Conservation (phyloP, 2,113 vertebrate species). For the Hippolais icterina region DNA sequence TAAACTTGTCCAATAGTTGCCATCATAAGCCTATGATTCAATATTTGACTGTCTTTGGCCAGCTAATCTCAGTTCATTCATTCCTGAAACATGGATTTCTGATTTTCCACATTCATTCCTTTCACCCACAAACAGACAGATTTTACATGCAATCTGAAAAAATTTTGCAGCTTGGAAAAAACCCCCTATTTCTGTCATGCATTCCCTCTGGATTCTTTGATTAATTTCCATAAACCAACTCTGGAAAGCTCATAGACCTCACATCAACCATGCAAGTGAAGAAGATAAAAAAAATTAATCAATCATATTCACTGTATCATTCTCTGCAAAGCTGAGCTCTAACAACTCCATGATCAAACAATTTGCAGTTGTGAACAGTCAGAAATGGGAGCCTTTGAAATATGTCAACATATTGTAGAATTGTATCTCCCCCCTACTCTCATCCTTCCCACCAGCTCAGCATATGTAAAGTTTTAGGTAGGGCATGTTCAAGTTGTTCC, state of each 20-base stretch:
- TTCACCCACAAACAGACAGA: background rate
- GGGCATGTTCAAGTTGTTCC: conserved; percentile 7
- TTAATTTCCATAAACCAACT: background rate
- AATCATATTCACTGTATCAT: background rate
- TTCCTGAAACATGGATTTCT: background rate
- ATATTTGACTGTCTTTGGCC: background rate
- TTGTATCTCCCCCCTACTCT: background rate
- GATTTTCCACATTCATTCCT: background rate
- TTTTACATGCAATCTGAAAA: background rate
- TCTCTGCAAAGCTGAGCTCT: background rate
- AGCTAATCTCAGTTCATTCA: background rate
- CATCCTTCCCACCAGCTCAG: background rate
- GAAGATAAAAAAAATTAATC: background rate
- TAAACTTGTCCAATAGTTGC: background rate
- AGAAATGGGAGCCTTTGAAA: conserved; percentile 22
- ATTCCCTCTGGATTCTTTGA: background rate
- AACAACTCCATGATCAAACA: background rate
- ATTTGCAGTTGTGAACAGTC: conserved; percentile 17
- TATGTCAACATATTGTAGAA: background rate
- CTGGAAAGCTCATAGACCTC: background rate
- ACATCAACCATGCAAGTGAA: background rate
- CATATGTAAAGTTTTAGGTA: conserved; percentile 6
- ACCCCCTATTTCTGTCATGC: background rate
- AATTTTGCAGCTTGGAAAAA: background rate
- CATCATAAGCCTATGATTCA: background rate